Percentiles rank a stretch among this genome's conserved stretches.
Conservation (phyloP, 2,888 invertebrate species). For the Scaptomyza caliginosa region DNA sequence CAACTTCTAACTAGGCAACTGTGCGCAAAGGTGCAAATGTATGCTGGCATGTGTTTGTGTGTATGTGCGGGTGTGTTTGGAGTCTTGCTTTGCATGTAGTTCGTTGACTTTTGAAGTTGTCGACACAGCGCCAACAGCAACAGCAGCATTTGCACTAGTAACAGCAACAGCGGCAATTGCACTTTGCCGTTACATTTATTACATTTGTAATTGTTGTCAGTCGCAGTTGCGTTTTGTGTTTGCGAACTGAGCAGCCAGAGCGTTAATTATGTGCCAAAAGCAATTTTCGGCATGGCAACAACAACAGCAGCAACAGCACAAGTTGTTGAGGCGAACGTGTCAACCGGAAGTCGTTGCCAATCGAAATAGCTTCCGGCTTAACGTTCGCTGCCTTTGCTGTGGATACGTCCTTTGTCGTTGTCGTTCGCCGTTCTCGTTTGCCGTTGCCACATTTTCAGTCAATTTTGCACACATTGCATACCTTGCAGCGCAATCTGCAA, state of each 20-base stretch:
- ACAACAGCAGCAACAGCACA: constrained; percentile 62
- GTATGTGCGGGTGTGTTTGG: constrained; percentile 20
- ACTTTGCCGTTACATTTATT: constrained; percentile 77
- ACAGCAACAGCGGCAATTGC: constrained; percentile 41
- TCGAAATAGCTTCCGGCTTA: constrained; percentile 82
- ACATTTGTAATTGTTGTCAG: constrained; percentile 80
- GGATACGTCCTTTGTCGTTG: constrained; percentile 19
- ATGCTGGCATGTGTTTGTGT: constrained; percentile 34
- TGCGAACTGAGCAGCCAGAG: constrained; percentile 46
- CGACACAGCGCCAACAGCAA: constrained; percentile 39
- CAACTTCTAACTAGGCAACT: constrained; percentile 58
- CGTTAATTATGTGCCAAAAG: constrained; percentile 71
- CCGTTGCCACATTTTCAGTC: constrained; percentile 21
- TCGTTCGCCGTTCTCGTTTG: not conserved
- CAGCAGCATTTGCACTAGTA: constrained; percentile 31
- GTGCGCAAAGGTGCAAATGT: constrained; percentile 65
- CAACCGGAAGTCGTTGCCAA: constrained; percentile 84
- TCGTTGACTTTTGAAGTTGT: constrained; percentile 78
- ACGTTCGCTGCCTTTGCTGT: constrained; percentile 42
- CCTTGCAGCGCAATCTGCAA: constrained; percentile 34
- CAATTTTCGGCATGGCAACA: constrained; percentile 60
- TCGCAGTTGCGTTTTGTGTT: constrained; percentile 45
- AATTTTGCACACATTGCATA: constrained; percentile 46
- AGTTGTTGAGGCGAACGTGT: constrained; percentile 80
- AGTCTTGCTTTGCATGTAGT: constrained; percentile 66